These are phyloP conservation scores for Arctocebus calabarensis DNA, from an alignment of 2,797 vertebrate species.

Conservation along the genomic window DNA sequence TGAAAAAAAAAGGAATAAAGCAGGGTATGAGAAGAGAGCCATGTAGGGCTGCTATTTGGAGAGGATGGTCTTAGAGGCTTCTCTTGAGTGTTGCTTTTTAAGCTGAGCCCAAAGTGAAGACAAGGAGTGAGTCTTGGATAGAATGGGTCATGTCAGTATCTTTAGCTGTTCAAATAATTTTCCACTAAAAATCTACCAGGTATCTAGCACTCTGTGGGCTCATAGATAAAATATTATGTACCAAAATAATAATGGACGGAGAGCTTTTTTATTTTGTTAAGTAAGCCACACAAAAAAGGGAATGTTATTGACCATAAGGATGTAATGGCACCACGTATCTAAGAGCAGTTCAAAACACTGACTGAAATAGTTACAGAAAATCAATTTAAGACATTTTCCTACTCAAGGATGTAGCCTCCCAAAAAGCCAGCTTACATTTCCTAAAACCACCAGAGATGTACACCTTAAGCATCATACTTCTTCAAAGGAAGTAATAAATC, in stretches of 20 bases:
- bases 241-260: conserved; percentile 46
- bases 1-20: too few relatives aligned
- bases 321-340: conserved; percentile 22
- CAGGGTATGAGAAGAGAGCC: background rate
- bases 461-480: conserved; percentile 16
- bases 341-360: conserved; percentile 63
- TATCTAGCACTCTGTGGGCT: background rate
- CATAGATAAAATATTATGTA: conserved; percentile 57
- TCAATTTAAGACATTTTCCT: conserved; percentile 70
- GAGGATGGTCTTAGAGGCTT: background rate
- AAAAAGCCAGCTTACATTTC: conserved; percentile 53
- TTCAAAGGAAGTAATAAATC: conserved; percentile 43
- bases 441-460: conserved; percentile 56
- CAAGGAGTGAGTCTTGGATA: background rate
- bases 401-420: conserved; percentile 24
- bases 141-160: background rate
- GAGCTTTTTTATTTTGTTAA: conserved; percentile 59
- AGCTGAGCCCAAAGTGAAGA: background rate
- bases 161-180: conserved; percentile 54
- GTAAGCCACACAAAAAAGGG: conserved; percentile 28
- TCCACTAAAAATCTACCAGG: conserved; percentile 57
- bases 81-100: background rate
- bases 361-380: conserved; percentile 69
- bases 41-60: background rate
- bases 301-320: conserved; percentile 60